These are phyloP conservation scores for Coenobita brevimanus DNA, from an alignment of 1,140 invertebrate species.

Conservation along the genomic window DNA sequence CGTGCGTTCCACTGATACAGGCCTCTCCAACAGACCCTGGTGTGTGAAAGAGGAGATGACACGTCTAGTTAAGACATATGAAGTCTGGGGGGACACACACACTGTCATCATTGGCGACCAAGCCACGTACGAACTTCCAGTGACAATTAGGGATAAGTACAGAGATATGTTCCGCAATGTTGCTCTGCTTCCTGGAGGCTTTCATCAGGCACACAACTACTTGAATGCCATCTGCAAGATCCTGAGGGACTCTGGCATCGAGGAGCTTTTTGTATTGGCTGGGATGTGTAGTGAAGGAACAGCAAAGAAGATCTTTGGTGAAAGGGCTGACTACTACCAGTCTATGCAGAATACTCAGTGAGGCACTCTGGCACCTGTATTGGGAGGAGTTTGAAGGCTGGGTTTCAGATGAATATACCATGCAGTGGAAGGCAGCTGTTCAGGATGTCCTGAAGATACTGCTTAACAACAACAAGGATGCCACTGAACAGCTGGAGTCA, in stretches of 20 bases:
- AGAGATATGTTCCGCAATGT: constrained; percentile 10
- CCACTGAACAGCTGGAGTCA: not conserved
- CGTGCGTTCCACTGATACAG: constrained; percentile 10
- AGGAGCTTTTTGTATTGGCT: constrained; percentile 12
- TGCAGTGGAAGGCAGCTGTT: not conserved
- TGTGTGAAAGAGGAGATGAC: constrained; percentile 29
- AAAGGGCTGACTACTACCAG: constrained; percentile 12
- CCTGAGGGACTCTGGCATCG: constrained; percentile 4
- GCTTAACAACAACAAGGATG: not conserved
- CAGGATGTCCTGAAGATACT: not conserved
- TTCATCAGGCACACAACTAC: constrained; percentile 37
- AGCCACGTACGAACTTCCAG: not conserved
- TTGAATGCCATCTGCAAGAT: constrained; percentile 30
- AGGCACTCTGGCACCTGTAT: constrained; percentile 17
- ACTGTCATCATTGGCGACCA: constrained; percentile 15
- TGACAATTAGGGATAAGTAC: constrained; percentile 15
- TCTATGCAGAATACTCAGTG: constrained; percentile 15
- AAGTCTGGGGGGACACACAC: not conserved
- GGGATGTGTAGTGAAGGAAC: constrained; percentile 19
- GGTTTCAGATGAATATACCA: not conserved
- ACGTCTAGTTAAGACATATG: not conserved
- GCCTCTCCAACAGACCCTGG: constrained; percentile 29
- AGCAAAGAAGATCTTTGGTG: constrained; percentile 5
- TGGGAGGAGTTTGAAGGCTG: constrained; percentile 15
- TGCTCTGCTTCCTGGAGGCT: constrained; percentile 14